Percentiles rank a stretch among this genome's conserved stretches.
Evolutionary conservation across 2,888 invertebrate genomes (phyloP).

Genomic region (Desoria tigrina): DNA sequence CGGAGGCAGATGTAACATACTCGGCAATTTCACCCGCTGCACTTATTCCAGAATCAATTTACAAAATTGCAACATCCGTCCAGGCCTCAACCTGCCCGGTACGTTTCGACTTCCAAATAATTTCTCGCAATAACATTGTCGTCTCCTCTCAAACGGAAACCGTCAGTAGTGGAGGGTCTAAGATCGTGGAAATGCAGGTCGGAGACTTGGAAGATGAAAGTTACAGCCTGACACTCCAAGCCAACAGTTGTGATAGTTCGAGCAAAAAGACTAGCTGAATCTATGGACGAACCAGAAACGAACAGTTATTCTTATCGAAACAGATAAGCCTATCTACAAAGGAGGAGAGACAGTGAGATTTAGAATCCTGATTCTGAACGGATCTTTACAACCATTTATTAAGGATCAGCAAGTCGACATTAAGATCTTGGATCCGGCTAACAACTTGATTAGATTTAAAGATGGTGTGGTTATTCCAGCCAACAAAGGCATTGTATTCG

Average conservation of each 20-base stretch:
- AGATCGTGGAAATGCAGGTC: not conserved
- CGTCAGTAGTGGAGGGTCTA: not conserved
- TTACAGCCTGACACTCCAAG: slow-evolving; percentile 22
- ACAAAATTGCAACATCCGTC: slow-evolving; percentile 11
- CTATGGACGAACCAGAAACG: not conserved
- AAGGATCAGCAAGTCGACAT: slow-evolving; percentile 68
- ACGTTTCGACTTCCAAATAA: not conserved
- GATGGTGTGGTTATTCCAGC: slow-evolving; percentile 58
- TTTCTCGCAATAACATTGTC: not conserved
- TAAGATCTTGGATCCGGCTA: slow-evolving; percentile 67
- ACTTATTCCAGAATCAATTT: slow-evolving; percentile 10
- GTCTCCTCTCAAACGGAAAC: not conserved
- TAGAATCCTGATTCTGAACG: slow-evolving; percentile 73
- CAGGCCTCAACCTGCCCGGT: not conserved
- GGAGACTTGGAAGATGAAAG: slow-evolving; percentile 8
- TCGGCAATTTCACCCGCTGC: slow-evolving; percentile 17
- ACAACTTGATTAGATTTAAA: slow-evolving; percentile 63
- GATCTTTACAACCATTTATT: slow-evolving; percentile 67
- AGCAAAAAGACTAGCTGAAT: not conserved
- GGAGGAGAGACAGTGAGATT: slow-evolving; percentile 80
- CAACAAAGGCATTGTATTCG: slow-evolving; percentile 71
- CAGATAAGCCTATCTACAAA: slow-evolving; percentile 87
- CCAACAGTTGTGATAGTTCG: too few relatives aligned
- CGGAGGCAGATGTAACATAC: too few relatives aligned
- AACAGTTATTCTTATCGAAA: slow-evolving; percentile 79